phyloP scores from a whole-genome alignment of 2,797 vertebrate species.

The Vipera latastei region DNA sequence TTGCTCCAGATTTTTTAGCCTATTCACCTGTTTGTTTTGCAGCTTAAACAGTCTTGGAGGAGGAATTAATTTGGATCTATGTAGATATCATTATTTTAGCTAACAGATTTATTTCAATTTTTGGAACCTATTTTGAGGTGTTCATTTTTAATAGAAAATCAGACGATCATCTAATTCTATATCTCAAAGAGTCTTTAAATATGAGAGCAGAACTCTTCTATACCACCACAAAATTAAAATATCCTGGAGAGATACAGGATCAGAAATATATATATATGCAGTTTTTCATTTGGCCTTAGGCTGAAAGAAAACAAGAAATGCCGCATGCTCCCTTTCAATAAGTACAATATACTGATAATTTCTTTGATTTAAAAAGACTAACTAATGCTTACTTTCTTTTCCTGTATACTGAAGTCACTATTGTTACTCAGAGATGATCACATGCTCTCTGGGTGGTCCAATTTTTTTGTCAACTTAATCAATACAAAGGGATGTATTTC shows the following conservation, averaged over 20 bases:
- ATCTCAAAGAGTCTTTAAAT: not conserved
- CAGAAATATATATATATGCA: not conserved
- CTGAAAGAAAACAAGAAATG: not conserved
- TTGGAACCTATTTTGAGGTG: not conserved
- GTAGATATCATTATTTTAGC: not conserved
- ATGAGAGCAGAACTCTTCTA: not conserved
- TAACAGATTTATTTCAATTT: not conserved
- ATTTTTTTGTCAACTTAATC: not conserved
- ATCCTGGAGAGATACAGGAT: not conserved
- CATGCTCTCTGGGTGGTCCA: not conserved
- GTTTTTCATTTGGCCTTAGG: not conserved
- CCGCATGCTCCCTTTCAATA: not conserved
- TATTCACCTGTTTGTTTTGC: not conserved
- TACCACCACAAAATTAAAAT: not conserved
- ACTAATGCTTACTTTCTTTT: not conserved
- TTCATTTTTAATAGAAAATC: not conserved
- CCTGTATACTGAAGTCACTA: not conserved
- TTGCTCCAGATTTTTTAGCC: not conserved
- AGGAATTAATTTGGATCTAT: not conserved
- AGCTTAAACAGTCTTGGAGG: not conserved
- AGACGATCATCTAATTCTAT: not conserved
- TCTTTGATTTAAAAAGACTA: not conserved
- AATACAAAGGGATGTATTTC: slow-evolving; percentile 7
- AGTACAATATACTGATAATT: not conserved
- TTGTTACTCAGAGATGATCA: not conserved